Base-by-base conservation (phyloP, 2,113 vertebrate genomes). In the Hepsetus odoe region DNA sequence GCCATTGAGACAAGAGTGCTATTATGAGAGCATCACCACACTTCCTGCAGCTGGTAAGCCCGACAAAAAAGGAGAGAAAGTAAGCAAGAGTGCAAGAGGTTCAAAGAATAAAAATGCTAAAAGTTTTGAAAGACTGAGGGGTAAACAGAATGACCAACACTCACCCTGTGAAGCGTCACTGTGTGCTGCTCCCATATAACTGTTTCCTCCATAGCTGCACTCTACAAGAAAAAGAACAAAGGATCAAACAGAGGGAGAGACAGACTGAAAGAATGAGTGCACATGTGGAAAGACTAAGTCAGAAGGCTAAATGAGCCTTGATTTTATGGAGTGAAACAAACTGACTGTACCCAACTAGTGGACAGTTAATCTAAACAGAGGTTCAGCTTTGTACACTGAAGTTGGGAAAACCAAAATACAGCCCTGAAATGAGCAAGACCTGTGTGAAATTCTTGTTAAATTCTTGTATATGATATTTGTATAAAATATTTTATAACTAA, bases 171-270 rank as follows among this genome's bases (percentile, higher is more conserved):
- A 94, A 99, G 97, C 68, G 96, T 98, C 88, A 99, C 98, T 26
- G 98, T 99, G 90, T 99, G 97, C 87, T 99, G 97, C 91, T 99
- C 97, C 98, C 97, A 99, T 93, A 99, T 99, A 76, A 97, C 96
- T 0, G 98, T 98, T 94, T 99, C 97, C 94, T 99, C 98, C 98
- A 99, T 99, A 72, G 95, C 90, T 91, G 96, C 95, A 91, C 90
- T 98, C 98, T 99, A 91, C 32, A 87, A 72, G 51, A 75, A 3
- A 71, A 7, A 76, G 38, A 76, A 65, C 16, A 13, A 32, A 14
- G 5, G 11, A 1, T 59, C 62, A 67, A 62, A 40, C 4, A 65
- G 33, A 49, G 40, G n/a, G 20, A 69, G 58, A 28, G 24, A 20
- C 22, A 66, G n/a, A 56, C 46, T 44, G 14, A 71, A 56, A 62